Conservation (phyloP, 1,140 invertebrate genomes). For the Drosophila insularis region DNA sequence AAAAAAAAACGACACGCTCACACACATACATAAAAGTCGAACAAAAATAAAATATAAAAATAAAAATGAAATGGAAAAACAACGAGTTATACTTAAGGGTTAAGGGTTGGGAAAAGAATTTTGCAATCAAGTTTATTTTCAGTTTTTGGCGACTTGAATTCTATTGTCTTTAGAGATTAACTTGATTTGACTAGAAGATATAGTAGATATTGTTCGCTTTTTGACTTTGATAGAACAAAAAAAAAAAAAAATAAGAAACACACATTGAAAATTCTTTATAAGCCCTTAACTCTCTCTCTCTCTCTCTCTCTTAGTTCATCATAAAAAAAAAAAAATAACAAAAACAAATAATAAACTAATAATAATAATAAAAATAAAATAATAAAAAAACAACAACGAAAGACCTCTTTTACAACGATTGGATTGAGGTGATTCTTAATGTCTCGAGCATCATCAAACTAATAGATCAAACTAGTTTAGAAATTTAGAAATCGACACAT, state of each 20-base stretch:
- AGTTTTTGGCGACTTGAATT: not conserved
- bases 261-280: slow-evolving; percentile 15
- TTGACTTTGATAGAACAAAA: not conserved
- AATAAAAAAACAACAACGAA: not conserved
- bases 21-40: slow-evolving; percentile 13
- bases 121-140: slow-evolving; percentile 23
- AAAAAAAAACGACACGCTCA: slow-evolving; percentile 25
- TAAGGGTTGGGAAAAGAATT: slow-evolving; percentile 17
- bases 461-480: slow-evolving; percentile 7
- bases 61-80: slow-evolving; percentile 36
- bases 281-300: slow-evolving; percentile 14
- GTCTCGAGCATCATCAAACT: not conserved
- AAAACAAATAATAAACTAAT: not conserved
- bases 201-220: slow-evolving; percentile 10
- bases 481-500: slow-evolving; percentile 11
- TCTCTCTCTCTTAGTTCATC: not conserved
- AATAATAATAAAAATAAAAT: not conserved
- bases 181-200: slow-evolving; percentile 58
- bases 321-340: not conserved
- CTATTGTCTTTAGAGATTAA: slow-evolving; percentile 36
- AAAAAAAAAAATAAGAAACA: slow-evolving; percentile 11
- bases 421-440: not conserved
- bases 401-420: not conserved
- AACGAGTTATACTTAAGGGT: slow-evolving; percentile 30
- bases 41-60: slow-evolving; percentile 34